Percentiles rank a stretch among this genome's conserved stretches.
These are phyloP conservation scores for Ephialtes manifestator DNA, from an alignment of 2,888 invertebrate genomes.

Conservation along the genomic window DNA sequence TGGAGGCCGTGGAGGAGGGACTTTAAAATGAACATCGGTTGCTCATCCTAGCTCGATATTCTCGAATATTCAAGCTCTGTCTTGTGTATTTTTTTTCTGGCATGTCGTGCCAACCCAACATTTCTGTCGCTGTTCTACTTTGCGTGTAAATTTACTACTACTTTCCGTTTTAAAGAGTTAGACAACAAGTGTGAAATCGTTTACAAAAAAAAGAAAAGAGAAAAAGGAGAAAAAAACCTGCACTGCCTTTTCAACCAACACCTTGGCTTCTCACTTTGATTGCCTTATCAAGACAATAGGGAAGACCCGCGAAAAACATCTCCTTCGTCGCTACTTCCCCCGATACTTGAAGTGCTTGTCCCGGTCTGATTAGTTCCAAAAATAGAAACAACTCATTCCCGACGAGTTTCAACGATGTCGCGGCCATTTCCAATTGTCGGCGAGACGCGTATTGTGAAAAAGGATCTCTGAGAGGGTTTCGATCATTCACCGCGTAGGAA, in stretches of 20 bases:
- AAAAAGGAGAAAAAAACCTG: background rate
- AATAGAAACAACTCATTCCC: slow-evolving; percentile 27
- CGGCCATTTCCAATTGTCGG: slow-evolving; percentile 26
- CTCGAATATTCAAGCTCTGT: slow-evolving; percentile 3
- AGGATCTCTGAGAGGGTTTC: slow-evolving; percentile 37
- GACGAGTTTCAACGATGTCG: background rate
- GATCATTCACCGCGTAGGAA: background rate
- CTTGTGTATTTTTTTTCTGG: slow-evolving; percentile 41
- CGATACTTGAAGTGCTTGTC: slow-evolving; percentile 28
- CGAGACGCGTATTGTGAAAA: background rate
- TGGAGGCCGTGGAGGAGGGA: slow-evolving; percentile 17
- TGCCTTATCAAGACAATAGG: slow-evolving; percentile 3
- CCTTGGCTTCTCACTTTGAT: slow-evolving; percentile 10
- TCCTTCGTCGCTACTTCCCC: background rate
- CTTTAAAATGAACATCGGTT: slow-evolving; percentile 28
- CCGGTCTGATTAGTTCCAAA: slow-evolving; percentile 47
- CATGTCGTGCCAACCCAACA: slow-evolving; percentile 42
- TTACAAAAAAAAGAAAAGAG: background rate
- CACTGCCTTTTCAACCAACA: background rate
- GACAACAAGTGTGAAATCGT: background rate
- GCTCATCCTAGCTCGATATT: slow-evolving; percentile 23
- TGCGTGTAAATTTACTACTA: background rate
- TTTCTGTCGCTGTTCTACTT: slow-evolving; percentile 13
- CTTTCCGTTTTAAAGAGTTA: background rate
- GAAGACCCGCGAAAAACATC: slow-evolving; percentile 17